phyloP scores from a whole-genome alignment of 2,797 vertebrate genomes.

The Tenualosa thibaudeaui region DNA sequence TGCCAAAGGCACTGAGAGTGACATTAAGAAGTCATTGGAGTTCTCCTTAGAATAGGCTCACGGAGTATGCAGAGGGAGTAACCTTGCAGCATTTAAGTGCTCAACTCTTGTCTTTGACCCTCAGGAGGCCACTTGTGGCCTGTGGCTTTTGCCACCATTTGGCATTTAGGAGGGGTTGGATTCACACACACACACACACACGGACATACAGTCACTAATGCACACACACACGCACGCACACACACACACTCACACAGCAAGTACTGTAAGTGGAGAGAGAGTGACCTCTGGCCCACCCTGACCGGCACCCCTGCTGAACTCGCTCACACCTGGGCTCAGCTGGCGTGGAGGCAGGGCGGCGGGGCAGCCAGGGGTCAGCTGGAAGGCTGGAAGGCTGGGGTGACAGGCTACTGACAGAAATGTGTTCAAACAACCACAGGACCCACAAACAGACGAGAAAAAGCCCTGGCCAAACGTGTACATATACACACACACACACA shows the following conservation, averaged over 20 bases:
- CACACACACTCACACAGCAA: not conserved
- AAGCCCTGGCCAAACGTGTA: not conserved
- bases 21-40: not conserved
- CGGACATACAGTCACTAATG: not conserved
- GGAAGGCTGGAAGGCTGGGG: not conserved
- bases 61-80: too few species aligned
- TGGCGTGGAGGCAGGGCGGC: constrained; percentile 30
- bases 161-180: not conserved
- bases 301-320: constrained; percentile 41
- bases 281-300: constrained; percentile 51
- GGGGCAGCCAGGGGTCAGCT: not conserved
- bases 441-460: constrained; percentile 15
- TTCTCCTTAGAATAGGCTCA: not conserved
- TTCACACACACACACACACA: not conserved
- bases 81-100: not conserved
- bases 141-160: not conserved
- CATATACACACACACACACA: not conserved
- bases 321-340: constrained; percentile 49
- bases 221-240: not conserved
- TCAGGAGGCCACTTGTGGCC: not conserved
- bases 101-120: not conserved
- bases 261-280: not conserved
- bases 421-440: constrained; percentile 19
- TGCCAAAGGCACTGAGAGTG: not conserved
- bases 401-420: constrained; percentile 18